Evolutionary conservation across 2,888 invertebrate species (phyloP).

Genomic region (Drosophila nigricruria): DNA sequence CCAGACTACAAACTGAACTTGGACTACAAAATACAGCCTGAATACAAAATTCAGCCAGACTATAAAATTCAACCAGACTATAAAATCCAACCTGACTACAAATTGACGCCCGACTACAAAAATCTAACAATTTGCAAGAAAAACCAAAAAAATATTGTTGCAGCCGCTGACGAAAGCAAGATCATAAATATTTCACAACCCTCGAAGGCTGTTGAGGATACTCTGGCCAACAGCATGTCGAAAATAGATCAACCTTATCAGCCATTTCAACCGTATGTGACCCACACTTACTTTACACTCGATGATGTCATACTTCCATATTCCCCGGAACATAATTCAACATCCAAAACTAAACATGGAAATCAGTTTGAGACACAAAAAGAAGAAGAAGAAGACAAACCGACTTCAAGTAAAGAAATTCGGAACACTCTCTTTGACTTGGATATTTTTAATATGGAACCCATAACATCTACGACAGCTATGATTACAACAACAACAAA

Average conservation of each 20-base stretch:
- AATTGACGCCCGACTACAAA: neutral
- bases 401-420: neutral
- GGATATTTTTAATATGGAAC: neutral
- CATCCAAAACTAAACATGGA: neutral
- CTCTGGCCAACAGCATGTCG: neutral
- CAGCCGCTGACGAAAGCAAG: neutral
- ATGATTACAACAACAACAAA: neutral
- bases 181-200: constrained; percentile 1
- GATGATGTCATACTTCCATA: constrained; percentile 5
- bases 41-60: neutral
- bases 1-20: neutral
- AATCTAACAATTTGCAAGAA: constrained; percentile 7
- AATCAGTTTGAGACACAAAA: neutral
- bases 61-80: neutral
- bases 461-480: neutral
- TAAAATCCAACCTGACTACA: neutral
- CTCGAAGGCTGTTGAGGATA: neutral
- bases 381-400: neutral
- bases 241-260: constrained; percentile 2
- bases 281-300: constrained; percentile 6
- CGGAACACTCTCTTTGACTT: neutral
- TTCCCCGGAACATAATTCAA: neutral
- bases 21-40: neutral
- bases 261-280: neutral
- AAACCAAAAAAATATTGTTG: neutral